Evolutionary conservation across 1,140 invertebrate genomes (phyloP).

Genomic region (Drosophila sp.): DNA sequence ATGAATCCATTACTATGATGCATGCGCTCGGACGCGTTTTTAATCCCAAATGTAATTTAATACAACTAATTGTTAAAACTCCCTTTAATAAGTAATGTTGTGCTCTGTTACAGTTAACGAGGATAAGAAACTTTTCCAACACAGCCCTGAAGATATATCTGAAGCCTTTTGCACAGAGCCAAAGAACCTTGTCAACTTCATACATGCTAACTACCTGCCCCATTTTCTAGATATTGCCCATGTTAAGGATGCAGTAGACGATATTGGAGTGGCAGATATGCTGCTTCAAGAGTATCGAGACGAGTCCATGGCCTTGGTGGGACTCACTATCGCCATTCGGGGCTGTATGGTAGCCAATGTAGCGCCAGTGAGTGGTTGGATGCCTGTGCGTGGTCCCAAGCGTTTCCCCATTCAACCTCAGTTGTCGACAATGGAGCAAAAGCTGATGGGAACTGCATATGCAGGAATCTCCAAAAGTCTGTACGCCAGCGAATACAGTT

Average conservation of each 20-base stretch:
- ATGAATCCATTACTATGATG: constrained; percentile 89
- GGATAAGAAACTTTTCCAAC: constrained; percentile 85
- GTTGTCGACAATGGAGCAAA: constrained; percentile 40
- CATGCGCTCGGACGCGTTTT: constrained; percentile 91
- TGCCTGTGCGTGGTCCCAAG: constrained; percentile 88
- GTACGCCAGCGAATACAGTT: constrained; percentile 71
- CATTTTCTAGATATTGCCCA: constrained; percentile 88
- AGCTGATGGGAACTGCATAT: constrained; percentile 40
- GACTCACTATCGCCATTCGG: constrained; percentile 87
- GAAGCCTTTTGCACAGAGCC: constrained; percentile 88
- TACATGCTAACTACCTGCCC: constrained; percentile 90
- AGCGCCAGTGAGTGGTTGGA: constrained; percentile 88
- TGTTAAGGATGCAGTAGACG: constrained; percentile 86
- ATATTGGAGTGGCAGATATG: constrained; percentile 87
- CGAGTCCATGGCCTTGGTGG: constrained; percentile 85
- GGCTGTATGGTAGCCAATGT: constrained; percentile 90
- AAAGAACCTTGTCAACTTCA: constrained; percentile 87
- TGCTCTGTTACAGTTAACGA: constrained; percentile 41
- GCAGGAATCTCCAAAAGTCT: constrained; percentile 54
- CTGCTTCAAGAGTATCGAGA: constrained; percentile 89
- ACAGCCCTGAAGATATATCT: constrained; percentile 88
- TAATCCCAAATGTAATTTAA: constrained; percentile 89
- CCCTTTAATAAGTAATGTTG: not conserved
- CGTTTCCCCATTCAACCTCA: constrained; percentile 56
- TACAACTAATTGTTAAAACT: not conserved